Conservation (phyloP, 2,113 vertebrate genomes). For the Lontra canadensis region DNA sequence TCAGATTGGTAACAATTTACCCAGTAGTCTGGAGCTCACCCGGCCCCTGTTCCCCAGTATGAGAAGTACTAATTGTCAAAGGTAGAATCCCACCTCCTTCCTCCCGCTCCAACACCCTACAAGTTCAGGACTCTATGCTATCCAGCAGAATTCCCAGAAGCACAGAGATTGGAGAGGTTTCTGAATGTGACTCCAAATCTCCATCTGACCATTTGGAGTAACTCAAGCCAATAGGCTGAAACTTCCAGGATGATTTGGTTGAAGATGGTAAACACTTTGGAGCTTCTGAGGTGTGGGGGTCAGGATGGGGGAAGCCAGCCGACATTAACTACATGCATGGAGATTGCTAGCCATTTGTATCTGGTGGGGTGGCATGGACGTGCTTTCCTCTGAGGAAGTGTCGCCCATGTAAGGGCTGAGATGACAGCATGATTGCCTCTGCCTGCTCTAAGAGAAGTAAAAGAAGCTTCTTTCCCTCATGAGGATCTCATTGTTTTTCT, state of each 20-base stretch:
- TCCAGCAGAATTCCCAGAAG: neutral
- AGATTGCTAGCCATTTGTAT: neutral
- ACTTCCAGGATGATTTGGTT: neutral
- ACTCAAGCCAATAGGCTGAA: conserved; percentile 1
- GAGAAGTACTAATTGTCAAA: neutral
- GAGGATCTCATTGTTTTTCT: neutral
- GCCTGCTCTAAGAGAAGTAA: conserved; percentile 7
- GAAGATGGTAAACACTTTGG: neutral
- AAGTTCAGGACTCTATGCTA: neutral
- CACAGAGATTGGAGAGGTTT: neutral
- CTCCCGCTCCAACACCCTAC: neutral
- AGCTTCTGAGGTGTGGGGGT: neutral
- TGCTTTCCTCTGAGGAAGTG: neutral
- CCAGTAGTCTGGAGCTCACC: neutral
- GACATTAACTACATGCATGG: neutral
- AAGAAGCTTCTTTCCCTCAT: neutral
- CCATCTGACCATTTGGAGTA: neutral
- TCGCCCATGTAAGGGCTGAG: neutral
- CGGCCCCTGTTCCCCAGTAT: neutral
- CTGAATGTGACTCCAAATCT: neutral
- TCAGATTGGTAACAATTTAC: neutral
- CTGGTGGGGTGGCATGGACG: neutral
- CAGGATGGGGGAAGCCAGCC: neutral
- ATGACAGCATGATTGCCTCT: neutral
- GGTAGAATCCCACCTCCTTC: neutral